Conservation (phyloP, 2,888 invertebrate species). For the Apodemia mormo region DNA sequence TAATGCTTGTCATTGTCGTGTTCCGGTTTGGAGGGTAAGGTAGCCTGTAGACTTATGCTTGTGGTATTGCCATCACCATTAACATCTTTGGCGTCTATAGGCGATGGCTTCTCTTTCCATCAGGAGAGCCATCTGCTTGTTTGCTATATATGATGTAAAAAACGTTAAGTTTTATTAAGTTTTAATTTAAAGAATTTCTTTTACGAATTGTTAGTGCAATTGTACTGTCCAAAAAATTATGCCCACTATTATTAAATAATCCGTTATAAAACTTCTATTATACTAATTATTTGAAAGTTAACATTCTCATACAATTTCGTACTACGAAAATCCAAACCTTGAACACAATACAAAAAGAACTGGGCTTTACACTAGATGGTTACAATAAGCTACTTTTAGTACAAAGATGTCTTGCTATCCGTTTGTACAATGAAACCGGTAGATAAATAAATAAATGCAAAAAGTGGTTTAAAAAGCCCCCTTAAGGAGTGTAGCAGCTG, state of each 20-base stretch:
- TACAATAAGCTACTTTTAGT: conserved; percentile 18
- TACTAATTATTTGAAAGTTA: not conserved
- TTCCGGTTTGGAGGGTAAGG: too few species aligned
- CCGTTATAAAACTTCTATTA: not conserved
- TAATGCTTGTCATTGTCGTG: too few species aligned
- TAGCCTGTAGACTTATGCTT: too few species aligned
- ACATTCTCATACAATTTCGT: not conserved
- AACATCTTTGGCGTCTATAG: too few species aligned
- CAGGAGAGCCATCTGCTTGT: too few species aligned
- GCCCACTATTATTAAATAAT: not conserved
- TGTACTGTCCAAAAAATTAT: not conserved
- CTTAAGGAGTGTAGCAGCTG: conserved; percentile 64
- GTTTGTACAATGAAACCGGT: conserved; percentile 61
- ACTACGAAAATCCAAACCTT: not conserved
- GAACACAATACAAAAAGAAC: conserved; percentile 4
- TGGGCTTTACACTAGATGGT: not conserved
- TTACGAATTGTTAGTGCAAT: not conserved
- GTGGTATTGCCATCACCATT: too few species aligned
- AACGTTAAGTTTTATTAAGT: too few species aligned
- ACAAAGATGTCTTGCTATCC: conserved; percentile 36
- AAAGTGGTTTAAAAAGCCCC: conserved; percentile 68
- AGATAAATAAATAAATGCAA: conserved; percentile 62
- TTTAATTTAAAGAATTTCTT: not conserved
- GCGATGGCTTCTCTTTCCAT: too few species aligned
- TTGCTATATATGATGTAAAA: too few species aligned